Evolutionary conservation across 2,888 invertebrate species (phyloP).

Genomic region (Taenaris catops): DNA sequence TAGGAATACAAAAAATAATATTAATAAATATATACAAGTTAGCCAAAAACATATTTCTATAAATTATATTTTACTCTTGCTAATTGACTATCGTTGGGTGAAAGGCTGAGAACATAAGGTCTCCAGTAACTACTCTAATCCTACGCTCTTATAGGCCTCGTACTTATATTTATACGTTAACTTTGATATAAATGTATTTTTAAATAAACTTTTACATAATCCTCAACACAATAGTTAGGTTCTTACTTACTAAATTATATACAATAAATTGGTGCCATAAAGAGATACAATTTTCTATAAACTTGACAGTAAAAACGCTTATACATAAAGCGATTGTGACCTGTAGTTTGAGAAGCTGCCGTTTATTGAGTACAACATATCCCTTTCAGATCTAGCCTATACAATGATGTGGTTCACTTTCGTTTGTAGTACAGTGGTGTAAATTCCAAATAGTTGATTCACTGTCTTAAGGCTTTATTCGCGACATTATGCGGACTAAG

Average conservation of each 20-base stretch:
- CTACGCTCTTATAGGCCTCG: conserved; percentile 55
- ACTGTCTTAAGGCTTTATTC: no score
- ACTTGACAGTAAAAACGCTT: conserved; percentile 5
- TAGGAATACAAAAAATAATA: conserved; percentile 31
- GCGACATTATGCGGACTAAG: no score
- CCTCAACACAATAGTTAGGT: conserved; percentile 58
- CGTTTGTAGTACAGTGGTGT: no score
- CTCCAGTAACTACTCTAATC: conserved; percentile 63
- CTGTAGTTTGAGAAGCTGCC: conserved; percentile 12
- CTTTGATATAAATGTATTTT: conserved; percentile 45
- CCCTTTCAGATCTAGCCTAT: no score
- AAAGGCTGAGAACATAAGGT: conserved; percentile 56
- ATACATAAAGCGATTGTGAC: conserved; percentile 17
- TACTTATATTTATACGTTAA: conserved; percentile 43
- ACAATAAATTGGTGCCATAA: conserved; percentile 55
- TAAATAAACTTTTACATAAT: conserved; percentile 73
- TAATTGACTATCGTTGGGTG: conserved; percentile 81
- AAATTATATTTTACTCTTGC: conserved; percentile 69
- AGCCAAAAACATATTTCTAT: conserved; percentile 53
- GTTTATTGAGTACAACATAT: no score
- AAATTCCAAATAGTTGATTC: no score
- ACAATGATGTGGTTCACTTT: no score
- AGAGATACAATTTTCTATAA: conserved; percentile 12
- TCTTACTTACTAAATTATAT: conserved; percentile 61
- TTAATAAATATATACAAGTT: conserved; percentile 47